phyloP scores from a whole-genome alignment of 2,888 invertebrate genomes.

The Pterostichus niger region DNA sequence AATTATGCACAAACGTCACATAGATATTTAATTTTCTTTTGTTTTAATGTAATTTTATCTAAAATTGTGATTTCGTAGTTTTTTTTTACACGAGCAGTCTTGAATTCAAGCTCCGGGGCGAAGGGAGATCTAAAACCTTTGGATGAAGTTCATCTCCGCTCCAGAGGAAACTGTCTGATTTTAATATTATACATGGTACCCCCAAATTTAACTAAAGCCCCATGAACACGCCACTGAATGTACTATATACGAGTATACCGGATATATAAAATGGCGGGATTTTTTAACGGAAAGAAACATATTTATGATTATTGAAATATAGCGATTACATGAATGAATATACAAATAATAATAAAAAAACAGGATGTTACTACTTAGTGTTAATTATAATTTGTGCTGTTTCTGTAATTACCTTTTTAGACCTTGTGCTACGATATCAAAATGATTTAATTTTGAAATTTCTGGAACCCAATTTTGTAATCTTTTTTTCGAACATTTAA shows the following conservation, averaged over 20 bases:
- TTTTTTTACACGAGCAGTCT: too few relatives aligned
- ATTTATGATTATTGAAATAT: constrained; percentile 41
- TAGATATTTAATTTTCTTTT: too few relatives aligned
- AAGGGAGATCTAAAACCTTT: too few relatives aligned
- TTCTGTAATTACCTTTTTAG: constrained; percentile 20
- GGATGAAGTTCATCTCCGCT: too few relatives aligned
- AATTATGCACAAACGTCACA: too few relatives aligned
- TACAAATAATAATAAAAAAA: neutral
- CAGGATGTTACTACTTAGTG: constrained; percentile 31
- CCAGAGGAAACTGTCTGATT: too few relatives aligned
- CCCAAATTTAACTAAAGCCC: too few relatives aligned
- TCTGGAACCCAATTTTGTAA: constrained; percentile 24
- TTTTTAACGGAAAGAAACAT: constrained; percentile 29
- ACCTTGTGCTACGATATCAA: neutral
- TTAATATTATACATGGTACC: too few relatives aligned
- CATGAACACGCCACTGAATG: neutral
- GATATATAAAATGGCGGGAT: constrained; percentile 13
- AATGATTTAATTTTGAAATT: constrained; percentile 36
- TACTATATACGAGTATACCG: neutral
- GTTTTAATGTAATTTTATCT: too few relatives aligned
- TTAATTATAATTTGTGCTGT: constrained; percentile 25
- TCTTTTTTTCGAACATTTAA: neutral
- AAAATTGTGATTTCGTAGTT: too few relatives aligned
- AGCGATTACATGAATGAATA: constrained; percentile 19
- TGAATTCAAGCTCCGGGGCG: too few relatives aligned